Conservation (phyloP, 2,888 invertebrate species). For the Bugulina stolonifera region DNA sequence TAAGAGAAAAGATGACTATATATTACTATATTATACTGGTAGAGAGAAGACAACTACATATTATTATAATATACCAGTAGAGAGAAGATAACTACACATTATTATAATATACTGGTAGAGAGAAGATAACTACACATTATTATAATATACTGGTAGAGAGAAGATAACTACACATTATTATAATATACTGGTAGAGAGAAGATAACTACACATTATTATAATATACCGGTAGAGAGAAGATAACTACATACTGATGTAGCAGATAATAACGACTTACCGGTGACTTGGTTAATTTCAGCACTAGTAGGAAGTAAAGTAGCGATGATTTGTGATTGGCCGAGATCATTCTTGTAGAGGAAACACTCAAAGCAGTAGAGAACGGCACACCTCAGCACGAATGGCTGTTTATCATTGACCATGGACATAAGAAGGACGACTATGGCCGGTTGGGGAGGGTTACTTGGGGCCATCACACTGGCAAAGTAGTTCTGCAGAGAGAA, state of each 20-base stretch:
- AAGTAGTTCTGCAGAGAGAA: constrained; percentile 57
- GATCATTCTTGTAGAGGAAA: constrained; percentile 85
- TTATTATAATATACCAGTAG: too few relatives aligned
- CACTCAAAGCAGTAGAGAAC: constrained; percentile 96
- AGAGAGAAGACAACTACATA: too few relatives aligned
- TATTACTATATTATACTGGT: too few relatives aligned
- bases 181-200: too few relatives aligned
- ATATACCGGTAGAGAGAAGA: too few relatives aligned
- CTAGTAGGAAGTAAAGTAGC: constrained; percentile 85
- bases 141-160: too few relatives aligned
- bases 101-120: too few relatives aligned
- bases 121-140: too few relatives aligned
- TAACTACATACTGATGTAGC: too few relatives aligned
- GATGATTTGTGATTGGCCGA: constrained; percentile 78
- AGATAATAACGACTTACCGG: not conserved
- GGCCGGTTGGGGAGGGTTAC: constrained; percentile 85
- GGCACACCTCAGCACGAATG: constrained; percentile 79
- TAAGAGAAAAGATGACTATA: constrained; percentile 54
- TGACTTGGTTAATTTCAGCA: constrained; percentile 61
- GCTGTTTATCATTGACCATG: constrained; percentile 95
- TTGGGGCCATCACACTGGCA: constrained; percentile 81
- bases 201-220: too few relatives aligned
- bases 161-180: too few relatives aligned
- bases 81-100: too few relatives aligned
- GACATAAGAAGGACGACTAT: constrained; percentile 92